Evolutionary conservation across 2,888 invertebrate genomes (phyloP).

Genomic region (Ceraclea dissimilis): DNA sequence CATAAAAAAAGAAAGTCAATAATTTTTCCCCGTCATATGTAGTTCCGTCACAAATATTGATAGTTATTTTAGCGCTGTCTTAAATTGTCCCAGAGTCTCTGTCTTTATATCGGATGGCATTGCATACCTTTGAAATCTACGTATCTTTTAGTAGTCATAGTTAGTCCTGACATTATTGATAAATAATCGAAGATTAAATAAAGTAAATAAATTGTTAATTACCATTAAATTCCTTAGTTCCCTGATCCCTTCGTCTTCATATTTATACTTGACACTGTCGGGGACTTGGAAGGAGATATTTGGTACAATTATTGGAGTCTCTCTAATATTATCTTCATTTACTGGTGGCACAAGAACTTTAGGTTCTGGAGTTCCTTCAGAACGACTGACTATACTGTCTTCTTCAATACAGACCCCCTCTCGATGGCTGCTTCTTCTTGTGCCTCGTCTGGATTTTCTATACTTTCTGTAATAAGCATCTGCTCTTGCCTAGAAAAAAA

Average conservation of each 20-base stretch:
- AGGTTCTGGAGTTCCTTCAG: slow-evolving; percentile 2
- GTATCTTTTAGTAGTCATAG: too few relatives aligned
- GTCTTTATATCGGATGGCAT: too few relatives aligned
- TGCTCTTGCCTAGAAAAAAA: slow-evolving; percentile 30
- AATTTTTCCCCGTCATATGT: too few relatives aligned
- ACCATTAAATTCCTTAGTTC: slow-evolving; percentile 52
- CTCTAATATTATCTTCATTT: not conserved
- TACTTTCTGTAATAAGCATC: slow-evolving; percentile 43
- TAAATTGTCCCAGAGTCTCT: too few relatives aligned
- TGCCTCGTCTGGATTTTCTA: slow-evolving; percentile 35
- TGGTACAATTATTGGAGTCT: slow-evolving; percentile 33
- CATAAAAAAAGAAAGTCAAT: too few relatives aligned
- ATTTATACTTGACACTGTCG: slow-evolving; percentile 39
- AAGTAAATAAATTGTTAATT: too few relatives aligned
- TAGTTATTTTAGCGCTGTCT: too few relatives aligned
- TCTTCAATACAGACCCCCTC: slow-evolving; percentile 15
- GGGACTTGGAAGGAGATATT: not conserved
- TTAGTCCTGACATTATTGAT: too few relatives aligned
- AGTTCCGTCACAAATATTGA: too few relatives aligned
- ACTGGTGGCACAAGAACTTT: not conserved
- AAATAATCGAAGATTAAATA: too few relatives aligned
- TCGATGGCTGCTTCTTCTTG: slow-evolving; percentile 28
- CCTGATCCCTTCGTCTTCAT: slow-evolving; percentile 55
- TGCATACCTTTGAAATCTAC: too few relatives aligned
- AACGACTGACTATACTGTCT: slow-evolving; percentile 10